Conservation (phyloP, 2,797 vertebrate genomes). For the Lithobates pipiens region DNA sequence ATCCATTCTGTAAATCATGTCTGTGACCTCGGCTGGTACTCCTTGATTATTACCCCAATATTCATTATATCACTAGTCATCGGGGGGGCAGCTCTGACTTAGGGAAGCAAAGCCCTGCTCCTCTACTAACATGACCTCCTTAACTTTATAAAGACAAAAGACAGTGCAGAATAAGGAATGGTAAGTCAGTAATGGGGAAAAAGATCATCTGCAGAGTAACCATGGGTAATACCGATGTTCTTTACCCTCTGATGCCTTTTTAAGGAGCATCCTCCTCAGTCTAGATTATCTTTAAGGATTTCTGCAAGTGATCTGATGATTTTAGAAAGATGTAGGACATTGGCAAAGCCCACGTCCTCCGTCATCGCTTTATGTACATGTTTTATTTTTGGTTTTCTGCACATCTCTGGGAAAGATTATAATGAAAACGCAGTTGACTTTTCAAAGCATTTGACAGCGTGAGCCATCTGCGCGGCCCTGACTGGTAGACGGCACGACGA, state of each 20-base stretch:
- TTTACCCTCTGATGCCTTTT: neutral
- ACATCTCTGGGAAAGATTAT: neutral
- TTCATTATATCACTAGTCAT: too few species aligned
- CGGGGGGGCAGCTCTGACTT: too few species aligned
- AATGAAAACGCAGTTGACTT: constrained; percentile 2
- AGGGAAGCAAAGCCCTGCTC: too few species aligned
- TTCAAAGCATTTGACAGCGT: constrained; percentile 8
- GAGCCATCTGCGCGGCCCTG: neutral
- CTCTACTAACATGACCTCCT: too few species aligned
- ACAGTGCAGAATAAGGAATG: too few species aligned
- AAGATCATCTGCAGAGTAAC: too few species aligned
- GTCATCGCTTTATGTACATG: neutral
- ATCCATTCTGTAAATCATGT: too few species aligned
- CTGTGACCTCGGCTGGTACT: too few species aligned
- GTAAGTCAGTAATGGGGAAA: too few species aligned
- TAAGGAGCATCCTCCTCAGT: neutral
- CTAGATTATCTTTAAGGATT: neutral
- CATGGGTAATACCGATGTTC: neutral
- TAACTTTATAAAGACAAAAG: too few species aligned
- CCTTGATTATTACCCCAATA: too few species aligned
- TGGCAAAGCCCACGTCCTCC: neutral
- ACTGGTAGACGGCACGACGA: neutral
- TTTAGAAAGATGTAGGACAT: neutral
- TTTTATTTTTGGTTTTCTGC: neutral
- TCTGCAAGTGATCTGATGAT: neutral